A percentile compares a stretch with the other conserved stretches of the same genome.
Evolutionary conservation across 2,113 vertebrate species (phyloP).

Genomic region (Etheostoma spectabile): DNA sequence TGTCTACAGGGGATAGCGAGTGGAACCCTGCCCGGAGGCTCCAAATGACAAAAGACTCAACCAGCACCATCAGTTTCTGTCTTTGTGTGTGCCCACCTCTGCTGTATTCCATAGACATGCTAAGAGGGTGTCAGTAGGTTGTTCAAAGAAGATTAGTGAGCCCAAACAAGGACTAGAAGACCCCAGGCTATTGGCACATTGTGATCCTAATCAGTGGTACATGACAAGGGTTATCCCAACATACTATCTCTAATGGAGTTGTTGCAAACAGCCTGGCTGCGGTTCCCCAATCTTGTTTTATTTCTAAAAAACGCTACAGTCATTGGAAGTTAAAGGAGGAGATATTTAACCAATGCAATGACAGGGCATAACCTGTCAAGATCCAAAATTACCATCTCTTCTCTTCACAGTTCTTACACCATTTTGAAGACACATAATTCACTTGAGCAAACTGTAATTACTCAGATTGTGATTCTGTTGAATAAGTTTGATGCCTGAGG

Average conservation of each 20-base stretch:
- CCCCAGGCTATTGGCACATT: slow-evolving; percentile 44
- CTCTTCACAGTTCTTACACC: slow-evolving; percentile 48
- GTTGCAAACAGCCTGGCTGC: slow-evolving; percentile 7
- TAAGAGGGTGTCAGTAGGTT: slow-evolving; percentile 52
- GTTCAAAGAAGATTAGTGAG: slow-evolving; percentile 68
- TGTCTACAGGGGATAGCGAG: slow-evolving; percentile 54
- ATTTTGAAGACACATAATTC: slow-evolving; percentile 73
- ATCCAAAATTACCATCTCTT: slow-evolving; percentile 66
- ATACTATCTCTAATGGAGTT: neutral
- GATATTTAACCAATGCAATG: slow-evolving; percentile 13
- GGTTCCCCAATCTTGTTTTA: neutral
- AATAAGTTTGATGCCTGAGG: slow-evolving; percentile 61
- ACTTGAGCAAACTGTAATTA: slow-evolving; percentile 73
- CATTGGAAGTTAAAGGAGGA: slow-evolving; percentile 24
- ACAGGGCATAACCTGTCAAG: slow-evolving; percentile 43
- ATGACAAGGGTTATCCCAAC: slow-evolving; percentile 19
- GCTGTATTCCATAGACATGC: slow-evolving; percentile 46
- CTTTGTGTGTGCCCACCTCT: slow-evolving; percentile 46
- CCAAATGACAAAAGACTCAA: slow-evolving; percentile 60
- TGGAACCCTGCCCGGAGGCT: slow-evolving; percentile 46
- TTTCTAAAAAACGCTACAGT: slow-evolving; percentile 10
- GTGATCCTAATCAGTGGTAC: slow-evolving; percentile 45
- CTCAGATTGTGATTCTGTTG: slow-evolving; percentile 64
- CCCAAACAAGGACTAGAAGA: slow-evolving; percentile 22
- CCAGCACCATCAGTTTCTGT: slow-evolving; percentile 27